Evolutionary conservation across 2,888 invertebrate species (phyloP).

Genomic region (Cerastis rubricosa): DNA sequence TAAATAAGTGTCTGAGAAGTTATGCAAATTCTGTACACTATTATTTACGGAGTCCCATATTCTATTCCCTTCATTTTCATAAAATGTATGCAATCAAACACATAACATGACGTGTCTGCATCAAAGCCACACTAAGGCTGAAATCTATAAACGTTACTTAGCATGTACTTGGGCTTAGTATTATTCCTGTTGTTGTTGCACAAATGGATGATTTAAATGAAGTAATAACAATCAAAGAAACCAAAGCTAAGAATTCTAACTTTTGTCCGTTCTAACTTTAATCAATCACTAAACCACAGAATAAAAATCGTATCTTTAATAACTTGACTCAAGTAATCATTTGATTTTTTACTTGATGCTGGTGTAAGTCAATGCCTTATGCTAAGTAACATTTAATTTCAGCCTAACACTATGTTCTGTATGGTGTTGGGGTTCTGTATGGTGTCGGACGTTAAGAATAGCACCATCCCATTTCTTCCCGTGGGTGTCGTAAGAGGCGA

Average conservation of each 20-base stretch:
- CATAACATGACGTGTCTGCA: background rate
- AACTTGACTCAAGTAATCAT: no score
- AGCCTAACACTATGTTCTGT: no score
- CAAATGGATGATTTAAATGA: background rate
- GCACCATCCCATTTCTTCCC: no score
- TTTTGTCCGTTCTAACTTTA: no score
- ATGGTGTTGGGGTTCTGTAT: no score
- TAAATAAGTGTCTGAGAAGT: slow-evolving; percentile 8
- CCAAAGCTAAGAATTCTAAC: no score
- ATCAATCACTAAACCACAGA: no score
- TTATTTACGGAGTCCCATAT: slow-evolving; percentile 7
- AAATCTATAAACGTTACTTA: background rate
- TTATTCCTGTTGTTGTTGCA: background rate
- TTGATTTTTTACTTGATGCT: no score
- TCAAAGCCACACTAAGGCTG: background rate
- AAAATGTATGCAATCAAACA: background rate
- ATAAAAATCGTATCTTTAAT: no score
- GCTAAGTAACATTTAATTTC: background rate
- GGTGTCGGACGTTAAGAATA: no score
- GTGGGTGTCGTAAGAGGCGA: no score
- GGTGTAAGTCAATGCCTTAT: background rate
- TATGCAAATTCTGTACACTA: slow-evolving; percentile 13
- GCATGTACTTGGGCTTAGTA: background rate
- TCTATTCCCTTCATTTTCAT: background rate
- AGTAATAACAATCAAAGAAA: no score